These are phyloP conservation scores for Lithosia quadra DNA, from an alignment of 2,888 invertebrate genomes.

Conservation along the genomic window DNA sequence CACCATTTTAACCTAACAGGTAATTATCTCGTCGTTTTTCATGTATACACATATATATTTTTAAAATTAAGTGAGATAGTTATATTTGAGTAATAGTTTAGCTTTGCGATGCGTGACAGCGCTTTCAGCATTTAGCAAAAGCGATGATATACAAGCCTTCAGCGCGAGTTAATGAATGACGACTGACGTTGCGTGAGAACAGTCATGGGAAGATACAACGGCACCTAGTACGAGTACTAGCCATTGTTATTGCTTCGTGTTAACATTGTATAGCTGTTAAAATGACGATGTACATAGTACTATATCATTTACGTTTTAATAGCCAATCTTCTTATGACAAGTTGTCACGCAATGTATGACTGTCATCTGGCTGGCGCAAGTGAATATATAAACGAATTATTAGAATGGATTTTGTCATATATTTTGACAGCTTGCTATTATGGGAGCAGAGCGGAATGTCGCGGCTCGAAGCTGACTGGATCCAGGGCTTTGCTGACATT, in stretches of 20 bases:
- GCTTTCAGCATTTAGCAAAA: slow-evolving; percentile 37
- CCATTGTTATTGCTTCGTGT: slow-evolving; percentile 22
- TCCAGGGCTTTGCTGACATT: neutral
- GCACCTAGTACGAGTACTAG: slow-evolving; percentile 33
- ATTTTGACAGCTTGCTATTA: slow-evolving; percentile 63
- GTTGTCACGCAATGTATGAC: slow-evolving; percentile 10
- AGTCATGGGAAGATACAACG: slow-evolving; percentile 40
- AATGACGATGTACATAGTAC: neutral
- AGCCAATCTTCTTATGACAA: slow-evolving; percentile 7
- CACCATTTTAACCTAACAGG: slow-evolving; percentile 31
- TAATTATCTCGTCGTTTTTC: slow-evolving; percentile 34
- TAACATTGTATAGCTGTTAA: neutral
- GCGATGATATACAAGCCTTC: slow-evolving; percentile 38
- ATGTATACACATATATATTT: slow-evolving; percentile 15
- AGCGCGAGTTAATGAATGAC: slow-evolving; percentile 44
- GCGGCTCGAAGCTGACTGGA: slow-evolving; percentile 10
- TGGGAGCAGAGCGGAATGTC: slow-evolving; percentile 24
- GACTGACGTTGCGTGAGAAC: slow-evolving; percentile 36
- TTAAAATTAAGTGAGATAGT: neutral
- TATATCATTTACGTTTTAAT: slow-evolving; percentile 1
- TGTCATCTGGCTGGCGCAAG: slow-evolving; percentile 19
- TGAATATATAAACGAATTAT: slow-evolving; percentile 41
- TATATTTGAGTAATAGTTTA: slow-evolving; percentile 8
- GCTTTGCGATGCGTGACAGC: slow-evolving; percentile 43
- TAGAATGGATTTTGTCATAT: slow-evolving; percentile 64